phyloP scores from a whole-genome alignment of 2,888 invertebrate genomes.

The Meandrusa payeni region DNA sequence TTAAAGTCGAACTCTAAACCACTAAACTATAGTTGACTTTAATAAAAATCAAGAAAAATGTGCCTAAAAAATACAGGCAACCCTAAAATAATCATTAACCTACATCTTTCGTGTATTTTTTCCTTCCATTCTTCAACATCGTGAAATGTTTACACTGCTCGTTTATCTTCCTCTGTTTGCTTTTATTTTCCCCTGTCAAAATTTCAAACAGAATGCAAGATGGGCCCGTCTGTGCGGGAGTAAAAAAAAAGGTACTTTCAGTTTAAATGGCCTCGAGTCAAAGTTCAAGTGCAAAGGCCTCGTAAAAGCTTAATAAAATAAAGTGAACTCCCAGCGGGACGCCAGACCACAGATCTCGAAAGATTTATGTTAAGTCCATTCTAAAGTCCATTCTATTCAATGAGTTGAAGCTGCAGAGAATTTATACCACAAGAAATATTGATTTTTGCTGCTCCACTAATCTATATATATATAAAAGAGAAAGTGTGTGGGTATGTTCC shows the following conservation, averaged over 20 bases:
- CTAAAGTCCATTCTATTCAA: slow-evolving; percentile 2
- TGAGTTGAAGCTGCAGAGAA: background rate
- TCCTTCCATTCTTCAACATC: slow-evolving; percentile 11
- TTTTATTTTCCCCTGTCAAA: slow-evolving; percentile 18
- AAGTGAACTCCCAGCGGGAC: slow-evolving; percentile 53
- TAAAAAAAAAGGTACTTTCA: slow-evolving; percentile 26
- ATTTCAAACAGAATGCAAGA: slow-evolving; percentile 8
- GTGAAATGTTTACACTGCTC: slow-evolving; percentile 12
- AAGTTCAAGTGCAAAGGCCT: slow-evolving; percentile 57
- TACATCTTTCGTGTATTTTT: slow-evolving; percentile 2
- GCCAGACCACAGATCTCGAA: slow-evolving; percentile 47
- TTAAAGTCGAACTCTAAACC: no score
- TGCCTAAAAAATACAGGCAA: no score
- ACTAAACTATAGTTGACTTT: no score
- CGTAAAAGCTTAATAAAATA: slow-evolving; percentile 61
- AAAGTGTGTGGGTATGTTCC: no score
- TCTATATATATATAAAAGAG: no score
- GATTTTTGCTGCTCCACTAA: slow-evolving; percentile 5
- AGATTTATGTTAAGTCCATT: slow-evolving; percentile 39
- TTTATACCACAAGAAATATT: slow-evolving; percentile 4
- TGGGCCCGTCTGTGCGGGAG: background rate
- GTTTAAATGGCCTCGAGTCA: slow-evolving; percentile 32
- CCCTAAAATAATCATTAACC: slow-evolving; percentile 10
- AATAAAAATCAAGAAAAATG: no score
- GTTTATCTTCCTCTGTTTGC: slow-evolving; percentile 11